A percentile compares a stretch with the other conserved stretches of the same genome.
Conservation (phyloP, 2,113 vertebrate species). For the Ailurus styani region DNA sequence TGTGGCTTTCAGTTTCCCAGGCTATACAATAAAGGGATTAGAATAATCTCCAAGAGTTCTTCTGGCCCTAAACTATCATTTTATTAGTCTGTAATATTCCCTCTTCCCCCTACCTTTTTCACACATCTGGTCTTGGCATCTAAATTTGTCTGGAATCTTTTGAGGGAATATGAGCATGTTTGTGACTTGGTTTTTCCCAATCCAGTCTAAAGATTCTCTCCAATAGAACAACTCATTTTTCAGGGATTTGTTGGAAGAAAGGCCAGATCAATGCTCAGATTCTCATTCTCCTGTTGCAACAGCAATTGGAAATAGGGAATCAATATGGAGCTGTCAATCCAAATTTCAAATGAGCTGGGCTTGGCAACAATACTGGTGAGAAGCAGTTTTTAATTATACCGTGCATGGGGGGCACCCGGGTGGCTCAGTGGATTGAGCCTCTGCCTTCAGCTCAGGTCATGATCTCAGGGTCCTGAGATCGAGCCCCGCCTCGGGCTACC, state of each 20-base stretch:
- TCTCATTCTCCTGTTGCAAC: constrained; percentile 82
- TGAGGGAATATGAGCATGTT: not conserved
- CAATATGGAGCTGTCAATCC: constrained; percentile 84
- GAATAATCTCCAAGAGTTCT: not conserved
- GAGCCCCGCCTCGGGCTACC: too few species aligned
- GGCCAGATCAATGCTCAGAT: constrained; percentile 54
- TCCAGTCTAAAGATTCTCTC: not conserved
- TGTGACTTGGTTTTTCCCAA: not conserved
- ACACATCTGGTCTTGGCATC: not conserved
- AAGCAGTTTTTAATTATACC: constrained; percentile 86
- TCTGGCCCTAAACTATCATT: not conserved
- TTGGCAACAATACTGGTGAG: constrained; percentile 73
- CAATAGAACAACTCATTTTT: not conserved
- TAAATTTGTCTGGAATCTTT: not conserved
- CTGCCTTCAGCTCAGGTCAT: too few species aligned
- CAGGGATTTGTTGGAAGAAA: constrained; percentile 21
- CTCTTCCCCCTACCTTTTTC: not conserved
- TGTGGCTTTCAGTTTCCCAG: not conserved
- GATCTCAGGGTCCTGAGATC: too few species aligned
- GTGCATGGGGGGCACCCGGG: too few species aligned
- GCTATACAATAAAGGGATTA: not conserved
- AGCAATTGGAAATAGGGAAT: constrained; percentile 79
- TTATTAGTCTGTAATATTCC: not conserved
- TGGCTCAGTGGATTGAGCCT: too few species aligned
- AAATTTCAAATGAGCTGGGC: constrained; percentile 84